phyloP scores from a whole-genome alignment of 2,113 vertebrate genomes.

The Labeo catla region DNA sequence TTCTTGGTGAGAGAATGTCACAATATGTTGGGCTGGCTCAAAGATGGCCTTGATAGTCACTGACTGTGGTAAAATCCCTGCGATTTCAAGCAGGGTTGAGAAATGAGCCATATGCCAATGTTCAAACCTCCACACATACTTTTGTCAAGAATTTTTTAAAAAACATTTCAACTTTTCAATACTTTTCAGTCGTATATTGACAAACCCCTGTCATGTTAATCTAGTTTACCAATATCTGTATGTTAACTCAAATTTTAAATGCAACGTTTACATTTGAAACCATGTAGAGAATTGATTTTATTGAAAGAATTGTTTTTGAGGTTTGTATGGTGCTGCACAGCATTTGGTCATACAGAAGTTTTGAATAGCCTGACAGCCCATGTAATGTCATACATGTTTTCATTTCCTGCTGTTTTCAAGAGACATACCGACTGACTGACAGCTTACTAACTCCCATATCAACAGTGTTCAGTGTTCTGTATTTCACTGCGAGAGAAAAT shows the following conservation, averaged over 20 bases:
- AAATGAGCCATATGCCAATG: conserved; percentile 49
- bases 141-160: neutral
- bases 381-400: neutral
- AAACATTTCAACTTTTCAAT: neutral
- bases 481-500: neutral
- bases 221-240: neutral
- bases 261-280: neutral
- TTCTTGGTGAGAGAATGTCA: conserved; percentile 7
- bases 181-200: neutral
- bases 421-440: neutral
- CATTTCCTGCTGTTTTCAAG: neutral
- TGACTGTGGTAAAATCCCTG: conserved; percentile 49
- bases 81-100: conserved; percentile 36
- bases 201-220: neutral
- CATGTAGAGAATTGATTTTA: neutral
- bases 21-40: conserved; percentile 5
- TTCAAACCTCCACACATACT: neutral
- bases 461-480: neutral
- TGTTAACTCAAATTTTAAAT: neutral
- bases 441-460: neutral
- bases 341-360: neutral
- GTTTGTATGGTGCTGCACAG: neutral
- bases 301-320: neutral
- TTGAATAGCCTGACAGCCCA: neutral
- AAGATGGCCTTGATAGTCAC: conserved; percentile 53